phyloP scores from a whole-genome alignment of 2,888 invertebrate genomes.

The Asteroscopus sphinx region DNA sequence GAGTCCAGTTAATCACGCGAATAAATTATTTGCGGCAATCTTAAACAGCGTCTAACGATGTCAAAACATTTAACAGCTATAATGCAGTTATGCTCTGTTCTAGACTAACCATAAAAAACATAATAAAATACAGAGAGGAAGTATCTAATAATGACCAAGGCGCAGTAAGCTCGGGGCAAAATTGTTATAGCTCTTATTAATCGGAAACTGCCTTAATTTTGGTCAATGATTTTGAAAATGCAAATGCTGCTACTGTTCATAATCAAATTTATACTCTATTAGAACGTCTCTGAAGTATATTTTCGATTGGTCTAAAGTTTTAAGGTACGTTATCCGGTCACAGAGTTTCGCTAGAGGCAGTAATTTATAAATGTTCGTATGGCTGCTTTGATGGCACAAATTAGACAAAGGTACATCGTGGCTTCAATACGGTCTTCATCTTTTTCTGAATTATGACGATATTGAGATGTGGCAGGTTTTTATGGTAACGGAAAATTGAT shows the following conservation, averaged over 20 bases:
- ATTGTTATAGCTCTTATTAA: conserved; percentile 81
- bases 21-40: conserved; percentile 49
- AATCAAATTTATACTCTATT: conserved; percentile 54
- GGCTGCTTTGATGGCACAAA: conserved; percentile 81
- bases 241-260: conserved; percentile 65
- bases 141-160: conserved; percentile 77
- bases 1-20: conserved; percentile 39
- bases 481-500: conserved; percentile 40
- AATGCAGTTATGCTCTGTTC: conserved; percentile 57
- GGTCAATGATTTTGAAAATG: conserved; percentile 86
- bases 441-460: conserved; percentile 64
- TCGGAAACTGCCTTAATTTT: conserved; percentile 87
- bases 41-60: conserved; percentile 52
- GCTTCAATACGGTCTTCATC: conserved; percentile 80
- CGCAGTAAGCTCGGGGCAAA: conserved; percentile 74
- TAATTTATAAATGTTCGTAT: conserved; percentile 84
- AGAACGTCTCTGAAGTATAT: conserved; percentile 35
- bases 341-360: conserved; percentile 80
- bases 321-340: conserved; percentile 83
- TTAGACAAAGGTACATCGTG: conserved; percentile 79
- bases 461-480: conserved; percentile 57
- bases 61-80: conserved; percentile 62
- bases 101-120: conserved; percentile 55
- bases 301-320: conserved; percentile 30
- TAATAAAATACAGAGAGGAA: conserved; percentile 71